Evolutionary conservation across 2,113 vertebrate species (phyloP).

Genomic region (Triplophysa siluroides): DNA sequence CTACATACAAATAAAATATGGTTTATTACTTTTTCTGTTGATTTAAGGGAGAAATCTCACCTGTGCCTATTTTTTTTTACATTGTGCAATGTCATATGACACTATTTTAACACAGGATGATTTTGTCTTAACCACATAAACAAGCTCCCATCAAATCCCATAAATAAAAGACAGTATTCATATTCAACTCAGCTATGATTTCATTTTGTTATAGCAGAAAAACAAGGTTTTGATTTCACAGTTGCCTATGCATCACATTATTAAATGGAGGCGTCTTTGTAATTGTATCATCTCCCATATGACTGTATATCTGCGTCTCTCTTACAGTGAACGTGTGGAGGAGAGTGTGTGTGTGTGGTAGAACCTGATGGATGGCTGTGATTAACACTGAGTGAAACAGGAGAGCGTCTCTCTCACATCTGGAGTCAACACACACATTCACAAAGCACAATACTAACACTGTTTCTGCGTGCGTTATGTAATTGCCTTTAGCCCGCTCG

Average conservation of each 20-base stretch:
- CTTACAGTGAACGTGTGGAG: conserved; percentile 19
- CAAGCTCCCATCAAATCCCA: conserved; percentile 22
- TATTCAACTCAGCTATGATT: conserved; percentile 25
- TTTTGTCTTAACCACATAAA: conserved; percentile 9
- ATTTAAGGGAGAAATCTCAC: not conserved
- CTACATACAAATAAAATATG: no score
- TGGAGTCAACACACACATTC: conserved; percentile 21
- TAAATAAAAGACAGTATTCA: conserved; percentile 33
- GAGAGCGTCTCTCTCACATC: conserved; percentile 37
- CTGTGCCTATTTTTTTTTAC: conserved; percentile 4
- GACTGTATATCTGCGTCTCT: conserved; percentile 18
- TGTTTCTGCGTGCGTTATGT: conserved; percentile 60
- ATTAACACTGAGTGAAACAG: conserved; percentile 43
- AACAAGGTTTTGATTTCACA: conserved; percentile 9
- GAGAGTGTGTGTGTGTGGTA: conserved; percentile 37
- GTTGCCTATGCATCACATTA: not conserved
- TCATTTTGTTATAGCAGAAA: not conserved
- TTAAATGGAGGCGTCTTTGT: conserved; percentile 58
- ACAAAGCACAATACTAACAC: conserved; percentile 62
- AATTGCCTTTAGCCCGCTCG: conserved; percentile 49
- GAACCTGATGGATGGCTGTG: conserved; percentile 45
- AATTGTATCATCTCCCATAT: conserved; percentile 70
- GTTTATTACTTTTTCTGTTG: not conserved
- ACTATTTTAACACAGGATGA: conserved; percentile 23
- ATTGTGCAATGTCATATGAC: conserved; percentile 16